Evolutionary conservation across 1,140 invertebrate genomes (phyloP).

Genomic region (Aphelinus certus): DNA sequence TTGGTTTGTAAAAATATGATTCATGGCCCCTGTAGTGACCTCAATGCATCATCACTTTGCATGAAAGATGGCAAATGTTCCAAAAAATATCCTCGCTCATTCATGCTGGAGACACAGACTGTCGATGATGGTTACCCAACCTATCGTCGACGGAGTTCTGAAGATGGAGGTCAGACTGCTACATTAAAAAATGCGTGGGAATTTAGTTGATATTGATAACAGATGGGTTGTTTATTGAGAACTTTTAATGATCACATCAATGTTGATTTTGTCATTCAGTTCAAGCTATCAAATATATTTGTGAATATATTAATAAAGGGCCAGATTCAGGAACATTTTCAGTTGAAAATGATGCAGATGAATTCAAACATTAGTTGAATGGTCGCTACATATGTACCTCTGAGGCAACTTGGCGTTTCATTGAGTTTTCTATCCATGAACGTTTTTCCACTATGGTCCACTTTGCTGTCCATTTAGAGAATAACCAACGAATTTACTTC

Average conservation of each 20-base stretch:
- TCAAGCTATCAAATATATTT: slow-evolving; percentile 53
- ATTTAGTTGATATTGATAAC: slow-evolving; percentile 6
- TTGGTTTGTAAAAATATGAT: no score
- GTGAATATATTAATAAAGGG: slow-evolving; percentile 50
- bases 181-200: background rate
- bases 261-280: no score
- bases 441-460: slow-evolving; percentile 57
- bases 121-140: slow-evolving; percentile 45
- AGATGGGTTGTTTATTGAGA: slow-evolving; percentile 14
- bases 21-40: no score
- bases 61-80: slow-evolving; percentile 4
- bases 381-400: slow-evolving; percentile 53
- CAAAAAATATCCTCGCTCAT: background rate
- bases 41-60: background rate
- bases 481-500: slow-evolving; percentile 57
- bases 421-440: slow-evolving; percentile 58
- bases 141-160: slow-evolving; percentile 42
- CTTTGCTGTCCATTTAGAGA: slow-evolving; percentile 61
- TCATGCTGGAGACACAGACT: slow-evolving; percentile 34
- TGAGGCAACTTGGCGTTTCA: slow-evolving; percentile 62
- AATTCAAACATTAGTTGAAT: background rate
- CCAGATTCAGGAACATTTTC: slow-evolving; percentile 42
- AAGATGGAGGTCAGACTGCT: slow-evolving; percentile 30
- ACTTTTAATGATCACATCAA: no score
- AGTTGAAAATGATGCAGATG: slow-evolving; percentile 15